These are phyloP conservation scores for Zosterops hypoxanthus DNA, from an alignment of 2,113 vertebrate species.

Conservation along the genomic window DNA sequence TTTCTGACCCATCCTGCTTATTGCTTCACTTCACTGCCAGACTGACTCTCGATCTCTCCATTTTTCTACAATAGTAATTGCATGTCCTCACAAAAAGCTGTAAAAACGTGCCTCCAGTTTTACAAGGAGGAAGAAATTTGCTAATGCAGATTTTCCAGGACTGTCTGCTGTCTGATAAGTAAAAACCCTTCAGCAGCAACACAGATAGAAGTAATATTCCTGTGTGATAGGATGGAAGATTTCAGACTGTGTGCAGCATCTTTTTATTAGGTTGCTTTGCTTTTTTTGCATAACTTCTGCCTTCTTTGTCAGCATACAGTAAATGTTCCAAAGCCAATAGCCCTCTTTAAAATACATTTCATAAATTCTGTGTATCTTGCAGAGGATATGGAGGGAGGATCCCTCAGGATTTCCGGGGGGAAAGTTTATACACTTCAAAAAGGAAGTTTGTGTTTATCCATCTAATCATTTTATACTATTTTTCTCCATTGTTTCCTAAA, in stretches of 20 bases:
- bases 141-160: neutral
- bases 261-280: neutral
- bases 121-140: neutral
- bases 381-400: neutral
- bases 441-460: conserved; percentile 4
- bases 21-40: fast-evolving
- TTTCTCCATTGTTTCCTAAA: neutral
- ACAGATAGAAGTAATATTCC: neutral
- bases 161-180: neutral
- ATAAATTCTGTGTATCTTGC: neutral
- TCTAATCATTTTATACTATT: neutral
- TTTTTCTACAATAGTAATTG: neutral
- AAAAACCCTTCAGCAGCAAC: neutral
- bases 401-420: conserved; percentile 8
- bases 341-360: neutral
- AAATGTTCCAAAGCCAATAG: neutral
- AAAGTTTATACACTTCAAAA: neutral
- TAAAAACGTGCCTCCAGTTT: fast-evolving
- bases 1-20: neutral
- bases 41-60: neutral
- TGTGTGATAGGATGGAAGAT: neutral
- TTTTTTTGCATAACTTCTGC: neutral
- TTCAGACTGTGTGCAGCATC: neutral
- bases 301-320: neutral
- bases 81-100: neutral